These are phyloP conservation scores for Acrocephalus scirpaceus DNA, from an alignment of 2,797 vertebrate species.

Conservation along the genomic window DNA sequence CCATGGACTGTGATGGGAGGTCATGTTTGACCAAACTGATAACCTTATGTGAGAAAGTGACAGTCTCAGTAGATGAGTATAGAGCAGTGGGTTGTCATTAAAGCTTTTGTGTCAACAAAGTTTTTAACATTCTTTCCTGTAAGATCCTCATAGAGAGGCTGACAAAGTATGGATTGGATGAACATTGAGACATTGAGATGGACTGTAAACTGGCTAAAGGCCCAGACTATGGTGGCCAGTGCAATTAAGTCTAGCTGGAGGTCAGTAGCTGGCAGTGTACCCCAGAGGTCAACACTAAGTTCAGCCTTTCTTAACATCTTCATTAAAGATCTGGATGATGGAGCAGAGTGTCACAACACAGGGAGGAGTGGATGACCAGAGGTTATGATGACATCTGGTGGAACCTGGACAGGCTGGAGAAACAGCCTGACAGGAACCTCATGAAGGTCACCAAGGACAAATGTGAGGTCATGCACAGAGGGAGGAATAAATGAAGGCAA, in stretches of 20 bases:
- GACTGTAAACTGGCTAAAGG: background rate
- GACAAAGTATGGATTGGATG: background rate
- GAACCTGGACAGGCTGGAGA: background rate
- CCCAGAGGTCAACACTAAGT: background rate
- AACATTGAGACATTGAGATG: background rate
- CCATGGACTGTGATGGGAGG: background rate
- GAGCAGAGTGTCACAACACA: background rate
- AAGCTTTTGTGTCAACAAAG: background rate
- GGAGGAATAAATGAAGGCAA: background rate
- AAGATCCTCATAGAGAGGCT: background rate
- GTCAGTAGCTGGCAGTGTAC: background rate
- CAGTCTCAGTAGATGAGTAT: background rate
- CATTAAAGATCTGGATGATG: background rate
- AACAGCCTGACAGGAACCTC: background rate
- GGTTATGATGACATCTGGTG: too few species aligned
- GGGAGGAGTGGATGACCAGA: background rate
- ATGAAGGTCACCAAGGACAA: background rate
- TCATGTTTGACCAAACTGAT: background rate
- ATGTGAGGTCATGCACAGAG: background rate
- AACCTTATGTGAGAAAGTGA: background rate
- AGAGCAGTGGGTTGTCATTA: fast-evolving
- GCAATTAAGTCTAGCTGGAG: background rate
- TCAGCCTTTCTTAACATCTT: background rate
- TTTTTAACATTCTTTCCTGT: background rate
- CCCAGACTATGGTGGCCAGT: fast-evolving